Base-by-base conservation (phyloP, 2,797 vertebrate genomes). In the Ptychadena robeensis region DNA sequence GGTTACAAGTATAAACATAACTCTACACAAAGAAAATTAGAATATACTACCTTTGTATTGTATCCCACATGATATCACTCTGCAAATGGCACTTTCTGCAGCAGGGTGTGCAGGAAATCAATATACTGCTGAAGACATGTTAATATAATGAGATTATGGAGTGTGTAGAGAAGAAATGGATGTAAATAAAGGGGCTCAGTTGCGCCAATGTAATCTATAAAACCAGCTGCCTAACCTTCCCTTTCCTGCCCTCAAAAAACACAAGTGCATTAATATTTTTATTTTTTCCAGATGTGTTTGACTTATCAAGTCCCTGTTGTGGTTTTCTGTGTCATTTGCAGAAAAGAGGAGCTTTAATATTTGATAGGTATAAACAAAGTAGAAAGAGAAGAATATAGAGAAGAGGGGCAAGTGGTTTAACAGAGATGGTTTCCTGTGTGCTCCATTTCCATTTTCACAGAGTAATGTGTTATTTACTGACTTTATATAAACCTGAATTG, bases 271-370 rank as follows among this genome's bases (percentile, higher is more conserved):
- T 74, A 75, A 67, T 63, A 69, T 59, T 59, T 59, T 76, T 61
- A 81, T 53, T 63, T 65, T 35, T 73, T 78, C 66, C 81, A 82
- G 81, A 82, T 82, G 66, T 70, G 67, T 73, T 77, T 65, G 30
- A 70, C 38, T 77, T 44, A 32, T 53, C 31, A n/a, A 40, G 30
- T 78, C 81, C 73, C 67, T 72, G 37, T 78, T 18, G 67, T 69
- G 30, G 48, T 37, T 40, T 31, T 82, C 64, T 37, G 27, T 64
- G 57, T 72, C 73, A 65, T 77, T 77, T 82, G 35, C n/a, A 59
- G 53, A 28, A 71, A 44, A 65, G 38, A n/a, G 8, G 38, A 72
- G 27, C 53, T 28, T 82, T 59, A 82, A 82, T 78, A 82, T 82
- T 82, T 77, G 22, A 82, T 82, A 48, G 53, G 9, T 48, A 32